These are phyloP conservation scores for Netta rufina DNA, from an alignment of 2,797 vertebrate genomes.

Conservation along the genomic window DNA sequence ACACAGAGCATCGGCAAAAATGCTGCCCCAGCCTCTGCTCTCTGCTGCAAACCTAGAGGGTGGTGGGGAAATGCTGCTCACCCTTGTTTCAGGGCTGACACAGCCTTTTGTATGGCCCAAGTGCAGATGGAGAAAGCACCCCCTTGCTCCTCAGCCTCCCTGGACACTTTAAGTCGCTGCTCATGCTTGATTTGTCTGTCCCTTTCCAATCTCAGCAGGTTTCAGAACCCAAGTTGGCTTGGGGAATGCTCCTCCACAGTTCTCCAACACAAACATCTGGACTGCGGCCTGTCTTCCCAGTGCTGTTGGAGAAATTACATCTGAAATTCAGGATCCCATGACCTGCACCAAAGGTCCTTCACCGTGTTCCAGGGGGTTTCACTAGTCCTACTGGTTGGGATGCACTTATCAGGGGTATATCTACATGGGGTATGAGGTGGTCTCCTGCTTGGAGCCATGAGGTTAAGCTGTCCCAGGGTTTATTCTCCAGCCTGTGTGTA, in stretches of 20 bases:
- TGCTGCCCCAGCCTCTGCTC: accelerated
- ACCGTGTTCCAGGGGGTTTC: accelerated
- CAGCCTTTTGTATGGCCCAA: neutral
- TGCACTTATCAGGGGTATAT: neutral
- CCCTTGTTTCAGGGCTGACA: accelerated
- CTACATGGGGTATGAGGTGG: neutral
- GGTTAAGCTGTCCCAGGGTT: neutral
- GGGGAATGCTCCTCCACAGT: neutral
- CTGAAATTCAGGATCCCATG: neutral
- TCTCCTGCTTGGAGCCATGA: neutral
- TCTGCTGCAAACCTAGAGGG: too few relatives aligned
- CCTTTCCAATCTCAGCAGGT: neutral
- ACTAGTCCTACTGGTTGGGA: neutral
- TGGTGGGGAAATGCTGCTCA: neutral
- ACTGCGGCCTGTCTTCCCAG: neutral
- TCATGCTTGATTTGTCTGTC: accelerated
- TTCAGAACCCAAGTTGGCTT: neutral
- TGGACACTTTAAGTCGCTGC: accelerated
- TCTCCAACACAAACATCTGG: neutral
- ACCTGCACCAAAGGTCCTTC: neutral
- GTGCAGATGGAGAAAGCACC: neutral
- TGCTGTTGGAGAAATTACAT: accelerated
- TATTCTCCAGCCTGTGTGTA: too few relatives aligned
- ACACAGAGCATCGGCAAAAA: neutral
- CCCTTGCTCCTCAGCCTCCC: neutral